phyloP scores from a whole-genome alignment of 2,888 invertebrate species.

The Megalurothrips usitatus region DNA sequence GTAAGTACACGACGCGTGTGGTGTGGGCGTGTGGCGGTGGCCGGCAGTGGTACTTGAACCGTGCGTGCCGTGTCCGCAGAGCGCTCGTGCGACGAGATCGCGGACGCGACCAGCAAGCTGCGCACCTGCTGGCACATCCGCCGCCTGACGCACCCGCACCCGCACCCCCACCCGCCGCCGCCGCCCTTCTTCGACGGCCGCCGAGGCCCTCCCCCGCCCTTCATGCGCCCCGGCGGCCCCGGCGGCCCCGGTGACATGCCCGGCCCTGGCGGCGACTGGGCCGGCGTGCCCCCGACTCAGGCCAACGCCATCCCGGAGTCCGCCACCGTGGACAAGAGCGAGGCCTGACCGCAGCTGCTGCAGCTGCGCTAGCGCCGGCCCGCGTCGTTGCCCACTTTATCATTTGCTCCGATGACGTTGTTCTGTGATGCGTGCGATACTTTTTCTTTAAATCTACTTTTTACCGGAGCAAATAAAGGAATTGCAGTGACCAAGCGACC shows the following conservation, averaged over 20 bases:
- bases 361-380: too few species aligned
- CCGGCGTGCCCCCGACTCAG: not conserved
- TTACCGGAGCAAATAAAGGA: too few species aligned
- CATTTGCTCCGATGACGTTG: too few species aligned
- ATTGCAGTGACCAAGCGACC: too few species aligned
- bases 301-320: not conserved
- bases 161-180: not conserved
- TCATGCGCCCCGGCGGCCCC: slow-evolving; percentile 13
- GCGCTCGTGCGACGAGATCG: slow-evolving; percentile 5
- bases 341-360: not conserved
- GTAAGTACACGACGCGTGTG: not conserved
- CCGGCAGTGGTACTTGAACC: too few species aligned
- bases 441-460: too few species aligned
- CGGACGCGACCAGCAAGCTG: not conserved
- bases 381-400: too few species aligned
- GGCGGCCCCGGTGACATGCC: not conserved
- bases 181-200: slow-evolving; percentile 6
- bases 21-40: not conserved
- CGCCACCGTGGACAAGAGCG: not conserved
- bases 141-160: not conserved
- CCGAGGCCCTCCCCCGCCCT: not conserved
- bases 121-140: not conserved
- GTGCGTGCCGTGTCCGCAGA: not conserved
- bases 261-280: not conserved
- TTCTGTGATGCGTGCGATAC: too few species aligned